Evolutionary conservation across 2,888 invertebrate species (phyloP).

Genomic region (Philonicus albiceps): DNA sequence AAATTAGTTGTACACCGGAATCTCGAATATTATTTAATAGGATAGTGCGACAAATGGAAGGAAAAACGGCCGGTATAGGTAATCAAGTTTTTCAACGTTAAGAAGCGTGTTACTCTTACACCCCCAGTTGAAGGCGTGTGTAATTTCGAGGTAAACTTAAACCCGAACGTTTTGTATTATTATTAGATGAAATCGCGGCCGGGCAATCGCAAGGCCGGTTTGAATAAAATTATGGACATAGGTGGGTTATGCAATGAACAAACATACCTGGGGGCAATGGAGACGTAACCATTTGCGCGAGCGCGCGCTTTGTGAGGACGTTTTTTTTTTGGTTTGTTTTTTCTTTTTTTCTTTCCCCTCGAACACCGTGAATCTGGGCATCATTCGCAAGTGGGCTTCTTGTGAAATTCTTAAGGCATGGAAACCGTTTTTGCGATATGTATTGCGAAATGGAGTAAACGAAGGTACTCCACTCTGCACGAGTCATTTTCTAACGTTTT

Average conservation of each 20-base stretch:
- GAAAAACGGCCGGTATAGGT: not conserved
- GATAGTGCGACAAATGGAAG: not conserved
- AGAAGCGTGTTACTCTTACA: not conserved
- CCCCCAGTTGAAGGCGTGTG: conserved; percentile 30
- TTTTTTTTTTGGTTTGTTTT: no score
- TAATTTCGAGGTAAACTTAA: not conserved
- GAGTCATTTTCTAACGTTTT: not conserved
- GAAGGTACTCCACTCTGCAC: not conserved
- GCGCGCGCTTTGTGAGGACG: not conserved
- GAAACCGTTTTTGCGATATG: not conserved
- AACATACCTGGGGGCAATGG: conserved; percentile 1
- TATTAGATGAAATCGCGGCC: not conserved
- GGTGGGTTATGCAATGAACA: conserved; percentile 29
- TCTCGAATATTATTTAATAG: not conserved
- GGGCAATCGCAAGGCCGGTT: conserved; percentile 29
- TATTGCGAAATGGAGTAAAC: not conserved
- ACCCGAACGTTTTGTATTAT: not conserved
- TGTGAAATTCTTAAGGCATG: not conserved
- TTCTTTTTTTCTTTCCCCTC: not conserved
- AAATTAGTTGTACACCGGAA: conserved; percentile 14
- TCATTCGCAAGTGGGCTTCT: not conserved
- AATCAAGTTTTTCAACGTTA: not conserved
- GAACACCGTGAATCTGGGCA: not conserved
- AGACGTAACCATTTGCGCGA: conserved; percentile 7
- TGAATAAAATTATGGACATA: conserved; percentile 28